Conservation (phyloP, 2,113 vertebrate species). For the Psilopsiagon aymara region DNA sequence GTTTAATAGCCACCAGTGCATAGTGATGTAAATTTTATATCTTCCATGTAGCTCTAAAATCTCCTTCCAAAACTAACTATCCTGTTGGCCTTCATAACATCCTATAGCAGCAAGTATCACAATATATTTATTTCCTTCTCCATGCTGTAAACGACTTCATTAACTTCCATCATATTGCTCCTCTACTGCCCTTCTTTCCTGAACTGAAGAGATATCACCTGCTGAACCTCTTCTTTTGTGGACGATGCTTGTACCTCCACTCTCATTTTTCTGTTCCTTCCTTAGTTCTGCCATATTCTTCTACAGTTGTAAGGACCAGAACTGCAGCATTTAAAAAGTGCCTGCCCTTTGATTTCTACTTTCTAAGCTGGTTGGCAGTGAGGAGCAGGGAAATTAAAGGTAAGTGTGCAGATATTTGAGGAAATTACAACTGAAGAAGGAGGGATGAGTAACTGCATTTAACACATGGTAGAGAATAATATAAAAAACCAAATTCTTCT, state of each 20-base stretch:
- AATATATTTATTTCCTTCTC: not conserved
- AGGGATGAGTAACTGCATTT: not conserved
- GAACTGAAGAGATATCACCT: not conserved
- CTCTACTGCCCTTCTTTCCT: not conserved
- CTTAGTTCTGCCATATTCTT: not conserved
- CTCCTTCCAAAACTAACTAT: constrained; percentile 19
- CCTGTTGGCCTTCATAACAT: not conserved
- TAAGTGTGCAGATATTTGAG: not conserved
- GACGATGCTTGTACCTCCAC: accelerated
- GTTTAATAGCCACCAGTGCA: not conserved
- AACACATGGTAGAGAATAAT: not conserved
- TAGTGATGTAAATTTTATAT: not conserved
- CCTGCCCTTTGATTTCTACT: not conserved
- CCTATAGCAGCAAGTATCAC: not conserved
- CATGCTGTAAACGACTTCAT: not conserved
- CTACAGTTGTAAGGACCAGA: not conserved
- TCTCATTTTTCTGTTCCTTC: not conserved
- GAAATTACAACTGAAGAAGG: not conserved
- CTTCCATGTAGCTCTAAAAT: not conserved
- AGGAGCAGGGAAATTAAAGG: not conserved
- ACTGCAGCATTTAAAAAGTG: not conserved
- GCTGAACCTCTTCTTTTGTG: not conserved
- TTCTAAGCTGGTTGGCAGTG: not conserved
- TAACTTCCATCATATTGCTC: not conserved
- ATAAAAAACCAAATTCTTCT: not conserved